Evolutionary conservation across 64 coral and sea anemone genomes (phyloP).

Genomic region (Dendronephthya gigantea): DNA sequence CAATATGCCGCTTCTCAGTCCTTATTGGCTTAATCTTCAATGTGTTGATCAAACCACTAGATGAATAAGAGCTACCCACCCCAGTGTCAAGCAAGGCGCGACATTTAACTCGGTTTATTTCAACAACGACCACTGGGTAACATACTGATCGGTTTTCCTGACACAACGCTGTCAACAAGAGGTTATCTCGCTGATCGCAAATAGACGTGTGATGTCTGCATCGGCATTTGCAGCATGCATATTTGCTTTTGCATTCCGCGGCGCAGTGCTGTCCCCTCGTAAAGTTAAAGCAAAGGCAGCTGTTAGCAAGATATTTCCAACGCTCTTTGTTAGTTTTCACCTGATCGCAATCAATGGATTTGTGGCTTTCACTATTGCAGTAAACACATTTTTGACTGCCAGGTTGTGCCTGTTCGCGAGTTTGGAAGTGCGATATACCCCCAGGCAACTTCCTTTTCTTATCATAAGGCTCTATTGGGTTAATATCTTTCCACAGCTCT

Average conservation of each 20-base stretch:
- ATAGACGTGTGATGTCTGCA: conserved; percentile 9
- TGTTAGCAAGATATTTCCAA: not conserved
- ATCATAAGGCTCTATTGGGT: not conserved
- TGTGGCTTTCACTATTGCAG: not conserved
- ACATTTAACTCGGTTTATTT: not conserved
- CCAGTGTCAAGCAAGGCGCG: conserved; percentile 3
- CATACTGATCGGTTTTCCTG: not conserved
- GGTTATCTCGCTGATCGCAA: not conserved
- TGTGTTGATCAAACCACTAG: not conserved
- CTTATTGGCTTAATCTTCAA: not conserved
- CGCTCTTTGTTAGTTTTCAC: not conserved
- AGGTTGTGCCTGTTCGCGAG: not conserved
- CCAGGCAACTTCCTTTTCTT: not conserved
- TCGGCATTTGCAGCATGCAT: not conserved
- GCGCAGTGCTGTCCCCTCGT: not conserved
- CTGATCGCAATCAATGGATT: not conserved
- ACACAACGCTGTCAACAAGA: not conserved
- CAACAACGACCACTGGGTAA: not conserved
- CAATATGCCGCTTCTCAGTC: not conserved
- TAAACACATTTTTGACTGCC: conserved; percentile 11
- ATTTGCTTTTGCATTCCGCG: conserved; percentile 1
- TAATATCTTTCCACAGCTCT: not conserved
- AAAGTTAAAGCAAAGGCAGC: conserved; percentile 18
- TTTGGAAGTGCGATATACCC: not conserved
- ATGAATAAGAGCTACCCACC: conserved; percentile 5